Conservation (phyloP, 2,113 vertebrate genomes). For the Coreoperca whiteheadi region DNA sequence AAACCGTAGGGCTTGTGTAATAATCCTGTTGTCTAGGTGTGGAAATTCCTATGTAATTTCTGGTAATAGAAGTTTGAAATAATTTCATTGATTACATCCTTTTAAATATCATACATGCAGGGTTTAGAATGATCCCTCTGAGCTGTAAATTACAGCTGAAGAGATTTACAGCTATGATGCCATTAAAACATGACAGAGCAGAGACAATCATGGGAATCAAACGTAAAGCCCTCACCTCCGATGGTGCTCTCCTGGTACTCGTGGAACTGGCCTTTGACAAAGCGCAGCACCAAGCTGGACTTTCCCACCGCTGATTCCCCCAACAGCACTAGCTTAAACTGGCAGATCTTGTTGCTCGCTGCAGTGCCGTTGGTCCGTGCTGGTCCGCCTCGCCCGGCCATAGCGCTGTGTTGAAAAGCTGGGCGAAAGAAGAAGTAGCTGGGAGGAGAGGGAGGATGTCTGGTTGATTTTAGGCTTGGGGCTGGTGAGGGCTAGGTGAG, state of each 20-base stretch:
- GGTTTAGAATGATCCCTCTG: not conserved
- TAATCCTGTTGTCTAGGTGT: not conserved
- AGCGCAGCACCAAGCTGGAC: conserved; percentile 97
- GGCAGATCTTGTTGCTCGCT: conserved; percentile 97
- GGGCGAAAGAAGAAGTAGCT: conserved; percentile 16
- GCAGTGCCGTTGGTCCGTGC: conserved; percentile 95
- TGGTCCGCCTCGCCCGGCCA: conserved; percentile 95
- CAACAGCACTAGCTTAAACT: conserved; percentile 96
- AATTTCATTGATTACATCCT: not conserved
- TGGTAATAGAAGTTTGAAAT: not conserved
- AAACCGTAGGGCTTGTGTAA: not conserved
- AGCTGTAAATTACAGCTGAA: not conserved
- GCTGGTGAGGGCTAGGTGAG: conserved; percentile 30
- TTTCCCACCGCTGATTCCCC: conserved; percentile 98
- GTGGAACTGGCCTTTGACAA: conserved; percentile 98
- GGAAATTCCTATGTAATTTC: not conserved
- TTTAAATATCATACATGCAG: not conserved
- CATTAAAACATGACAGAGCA: not conserved
- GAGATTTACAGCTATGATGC: not conserved
- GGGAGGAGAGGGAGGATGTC: conserved; percentile 38
- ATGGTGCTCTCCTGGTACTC: conserved; percentile 99
- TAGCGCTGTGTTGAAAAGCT: conserved; percentile 69
- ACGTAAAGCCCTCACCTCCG: conserved; percentile 88
- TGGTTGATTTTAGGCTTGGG: not conserved
- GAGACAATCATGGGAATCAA: not conserved